A percentile compares a stretch with the other conserved stretches of the same genome.
Conservation (phyloP, 2,888 invertebrate genomes). For the Belgica antarctica region DNA sequence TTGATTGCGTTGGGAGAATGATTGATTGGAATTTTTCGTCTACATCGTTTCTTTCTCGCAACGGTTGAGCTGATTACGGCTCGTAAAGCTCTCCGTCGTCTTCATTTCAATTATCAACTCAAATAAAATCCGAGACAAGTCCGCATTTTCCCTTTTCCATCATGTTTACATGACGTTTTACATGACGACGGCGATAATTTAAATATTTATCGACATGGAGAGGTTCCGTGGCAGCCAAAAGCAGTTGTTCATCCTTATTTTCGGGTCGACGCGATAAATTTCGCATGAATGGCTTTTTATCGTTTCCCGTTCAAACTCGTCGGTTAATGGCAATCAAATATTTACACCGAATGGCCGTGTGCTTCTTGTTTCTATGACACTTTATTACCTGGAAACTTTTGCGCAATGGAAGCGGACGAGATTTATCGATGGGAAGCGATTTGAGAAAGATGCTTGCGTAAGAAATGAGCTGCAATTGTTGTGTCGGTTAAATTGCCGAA, state of each 20-base stretch:
- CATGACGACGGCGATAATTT: background rate
- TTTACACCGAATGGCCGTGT: background rate
- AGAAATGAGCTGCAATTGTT: conserved; percentile 2
- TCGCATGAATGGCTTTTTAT: background rate
- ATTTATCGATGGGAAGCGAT: conserved; percentile 1
- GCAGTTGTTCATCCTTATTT: background rate
- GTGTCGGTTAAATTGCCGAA: background rate
- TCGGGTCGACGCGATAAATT: background rate
- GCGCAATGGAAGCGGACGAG: background rate
- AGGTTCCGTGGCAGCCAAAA: background rate
- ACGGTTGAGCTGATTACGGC: background rate
- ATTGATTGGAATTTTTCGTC: conserved; percentile 7
- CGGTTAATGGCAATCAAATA: background rate
- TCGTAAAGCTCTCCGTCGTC: background rate
- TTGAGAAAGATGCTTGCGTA: conserved; percentile 10
- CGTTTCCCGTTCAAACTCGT: conserved; percentile 18
- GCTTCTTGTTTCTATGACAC: background rate
- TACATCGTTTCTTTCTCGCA: background rate
- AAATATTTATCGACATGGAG: conserved; percentile 17
- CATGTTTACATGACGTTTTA: background rate
- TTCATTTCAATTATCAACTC: conserved; percentile 4
- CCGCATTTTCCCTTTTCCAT: background rate
- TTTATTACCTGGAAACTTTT: conserved; percentile 15
- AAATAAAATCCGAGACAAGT: background rate
- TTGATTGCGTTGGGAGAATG: conserved; percentile 16